A percentile compares a stretch with the other conserved stretches of the same genome.
phyloP scores from a whole-genome alignment of 2,888 invertebrate genomes.

The Phaedon cochleariae region DNA sequence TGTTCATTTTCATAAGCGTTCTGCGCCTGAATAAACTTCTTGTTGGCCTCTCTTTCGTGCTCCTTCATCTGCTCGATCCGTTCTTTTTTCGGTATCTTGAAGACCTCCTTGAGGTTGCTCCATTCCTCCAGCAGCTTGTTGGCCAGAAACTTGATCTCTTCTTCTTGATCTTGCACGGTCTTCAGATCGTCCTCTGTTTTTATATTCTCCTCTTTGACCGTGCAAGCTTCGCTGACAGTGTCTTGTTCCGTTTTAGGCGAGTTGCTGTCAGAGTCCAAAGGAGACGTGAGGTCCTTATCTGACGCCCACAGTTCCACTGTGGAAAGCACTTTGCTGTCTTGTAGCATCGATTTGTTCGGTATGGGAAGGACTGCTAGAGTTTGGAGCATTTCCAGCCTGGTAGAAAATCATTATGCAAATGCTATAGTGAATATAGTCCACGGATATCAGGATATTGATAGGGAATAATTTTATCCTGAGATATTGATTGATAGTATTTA shows the following conservation, averaged over 20 bases:
- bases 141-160: slow-evolving; percentile 69
- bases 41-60: slow-evolving; percentile 90
- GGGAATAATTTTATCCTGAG: too few species aligned
- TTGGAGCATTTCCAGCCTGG: slow-evolving; percentile 77
- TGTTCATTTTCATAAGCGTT: slow-evolving; percentile 41
- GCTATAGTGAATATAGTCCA: too few species aligned
- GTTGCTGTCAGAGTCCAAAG: slow-evolving; percentile 59
- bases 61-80: slow-evolving; percentile 94
- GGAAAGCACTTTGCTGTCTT: slow-evolving; percentile 88
- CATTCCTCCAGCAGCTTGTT: slow-evolving; percentile 75
- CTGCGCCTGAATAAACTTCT: slow-evolving; percentile 55
- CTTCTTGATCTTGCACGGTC: slow-evolving; percentile 50
- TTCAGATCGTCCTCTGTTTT: slow-evolving; percentile 31
- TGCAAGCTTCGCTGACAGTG: slow-evolving; percentile 20
- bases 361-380: slow-evolving; percentile 89
- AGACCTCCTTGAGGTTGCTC: slow-evolving; percentile 79
- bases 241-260: slow-evolving; percentile 52
- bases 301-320: slow-evolving; percentile 86
- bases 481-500: too few species aligned
- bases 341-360: slow-evolving; percentile 90
- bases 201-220: slow-evolving; percentile 16
- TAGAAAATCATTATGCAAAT: too few species aligned
- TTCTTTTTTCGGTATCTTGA: slow-evolving; percentile 94
- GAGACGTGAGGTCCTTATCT: slow-evolving; percentile 56
- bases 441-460: too few species aligned